phyloP scores from a whole-genome alignment of 2,888 invertebrate genomes.

The Ectropis crepuscularia region DNA sequence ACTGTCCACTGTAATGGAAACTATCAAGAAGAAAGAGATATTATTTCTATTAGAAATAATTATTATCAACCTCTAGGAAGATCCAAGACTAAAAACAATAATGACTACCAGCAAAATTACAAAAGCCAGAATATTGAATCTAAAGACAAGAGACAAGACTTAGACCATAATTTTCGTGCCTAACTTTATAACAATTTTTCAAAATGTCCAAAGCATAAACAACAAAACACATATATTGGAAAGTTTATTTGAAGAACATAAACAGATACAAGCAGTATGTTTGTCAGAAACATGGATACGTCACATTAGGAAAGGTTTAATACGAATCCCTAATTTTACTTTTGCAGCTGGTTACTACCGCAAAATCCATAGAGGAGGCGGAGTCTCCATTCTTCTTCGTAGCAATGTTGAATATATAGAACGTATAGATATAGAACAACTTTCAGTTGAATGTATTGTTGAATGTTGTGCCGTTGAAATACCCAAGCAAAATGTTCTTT shows the following conservation, averaged over 20 bases:
- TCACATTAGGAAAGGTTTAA: constrained; percentile 3
- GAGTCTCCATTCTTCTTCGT: no score
- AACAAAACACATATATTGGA: constrained; percentile 18
- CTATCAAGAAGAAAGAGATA: no score
- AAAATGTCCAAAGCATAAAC: constrained; percentile 15
- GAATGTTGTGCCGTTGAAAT: constrained; percentile 17
- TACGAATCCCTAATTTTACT: no score
- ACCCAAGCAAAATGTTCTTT: not conserved
- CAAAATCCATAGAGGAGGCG: no score
- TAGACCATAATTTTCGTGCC: constrained; percentile 7
- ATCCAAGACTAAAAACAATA: not conserved
- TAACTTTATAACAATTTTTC: constrained; percentile 7
- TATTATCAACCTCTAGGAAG: no score
- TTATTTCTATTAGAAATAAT: no score
- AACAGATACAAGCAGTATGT: constrained; percentile 6
- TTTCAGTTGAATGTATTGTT: constrained; percentile 2
- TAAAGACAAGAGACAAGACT: not conserved
- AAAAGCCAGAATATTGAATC: not conserved
- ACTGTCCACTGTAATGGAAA: no score
- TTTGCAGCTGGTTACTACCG: no score
- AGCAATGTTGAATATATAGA: no score
- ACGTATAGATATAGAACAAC: no score
- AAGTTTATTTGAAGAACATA: constrained; percentile 2
- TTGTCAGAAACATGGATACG: constrained; percentile 20
- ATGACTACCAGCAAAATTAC: not conserved